Percentiles rank a stretch among this genome's conserved stretches.
Conservation (phyloP, 2,797 vertebrate genomes). For the Picus viridis region DNA sequence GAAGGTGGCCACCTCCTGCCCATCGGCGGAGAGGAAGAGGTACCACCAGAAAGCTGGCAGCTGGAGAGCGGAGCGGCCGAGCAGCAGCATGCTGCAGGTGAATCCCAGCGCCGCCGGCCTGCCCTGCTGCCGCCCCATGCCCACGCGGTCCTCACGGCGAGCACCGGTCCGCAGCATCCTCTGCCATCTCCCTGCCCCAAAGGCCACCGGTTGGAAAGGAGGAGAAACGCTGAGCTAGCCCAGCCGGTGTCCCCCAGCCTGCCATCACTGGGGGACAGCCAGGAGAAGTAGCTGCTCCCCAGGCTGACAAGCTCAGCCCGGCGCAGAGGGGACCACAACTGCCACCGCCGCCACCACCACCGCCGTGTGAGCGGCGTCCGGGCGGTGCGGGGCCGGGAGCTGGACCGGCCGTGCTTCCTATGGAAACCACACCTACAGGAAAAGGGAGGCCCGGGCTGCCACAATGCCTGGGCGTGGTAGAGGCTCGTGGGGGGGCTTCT, state of each 20-base stretch:
- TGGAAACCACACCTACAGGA: conserved; percentile 86
- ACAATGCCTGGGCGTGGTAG: conserved; percentile 13
- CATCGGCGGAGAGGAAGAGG: conserved; percentile 62
- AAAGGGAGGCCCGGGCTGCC: conserved; percentile 78
- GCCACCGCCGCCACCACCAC: not conserved
- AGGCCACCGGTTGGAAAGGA: not conserved
- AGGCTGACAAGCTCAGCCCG: not conserved
- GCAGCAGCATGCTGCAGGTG: conserved; percentile 33
- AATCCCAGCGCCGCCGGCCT: not conserved
- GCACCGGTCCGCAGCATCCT: not conserved
- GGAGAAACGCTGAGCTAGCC: not conserved
- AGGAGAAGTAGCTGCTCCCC: not conserved
- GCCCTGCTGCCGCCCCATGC: not conserved
- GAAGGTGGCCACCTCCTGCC: conserved; percentile 78
- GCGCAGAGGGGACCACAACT: not conserved
- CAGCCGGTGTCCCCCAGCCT: not conserved
- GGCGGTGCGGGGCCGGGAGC: conserved; percentile 59
- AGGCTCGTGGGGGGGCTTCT: not conserved
- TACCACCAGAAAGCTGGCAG: conserved; percentile 68
- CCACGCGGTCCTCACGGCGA: not conserved
- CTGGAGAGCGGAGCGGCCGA: conserved; percentile 61
- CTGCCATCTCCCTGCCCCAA: not conserved
- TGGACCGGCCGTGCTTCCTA: conserved; percentile 78
- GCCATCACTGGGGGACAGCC: not conserved
- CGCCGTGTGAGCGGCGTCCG: conserved; percentile 35